These are phyloP conservation scores for Strix uralensis DNA, from an alignment of 2,113 vertebrate genomes.

Conservation along the genomic window DNA sequence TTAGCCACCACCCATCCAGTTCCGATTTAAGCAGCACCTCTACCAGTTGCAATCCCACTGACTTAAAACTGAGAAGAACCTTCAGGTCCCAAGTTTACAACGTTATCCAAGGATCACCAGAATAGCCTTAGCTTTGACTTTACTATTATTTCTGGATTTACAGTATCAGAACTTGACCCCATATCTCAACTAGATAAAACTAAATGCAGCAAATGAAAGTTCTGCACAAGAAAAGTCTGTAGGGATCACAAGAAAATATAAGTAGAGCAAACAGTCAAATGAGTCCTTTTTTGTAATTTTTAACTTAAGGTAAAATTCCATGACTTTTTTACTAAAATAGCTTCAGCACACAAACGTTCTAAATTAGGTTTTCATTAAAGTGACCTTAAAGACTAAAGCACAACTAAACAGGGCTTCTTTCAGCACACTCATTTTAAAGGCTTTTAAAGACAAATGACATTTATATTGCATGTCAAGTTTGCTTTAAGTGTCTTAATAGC, in stretches of 20 bases:
- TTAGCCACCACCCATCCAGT: background rate
- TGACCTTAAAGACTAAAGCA: background rate
- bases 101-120: background rate
- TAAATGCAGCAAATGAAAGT: background rate
- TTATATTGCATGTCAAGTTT: background rate
- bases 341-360: background rate
- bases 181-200: background rate
- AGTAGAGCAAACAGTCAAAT: constrained; percentile 16
- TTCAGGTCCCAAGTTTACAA: background rate
- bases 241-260: constrained; percentile 9
- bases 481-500: background rate
- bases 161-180: background rate
- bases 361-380: background rate
- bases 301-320: constrained; percentile 20
- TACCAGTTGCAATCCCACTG: background rate
- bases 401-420: background rate
- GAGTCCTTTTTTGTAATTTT: background rate
- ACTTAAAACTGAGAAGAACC: background rate
- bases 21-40: background rate
- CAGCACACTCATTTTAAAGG: background rate
- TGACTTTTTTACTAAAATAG: background rate
- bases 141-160: background rate
- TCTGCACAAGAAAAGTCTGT: background rate
- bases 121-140: background rate
- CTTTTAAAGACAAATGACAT: background rate